A percentile compares a stretch with the other conserved stretches of the same genome.
phyloP scores from a whole-genome alignment of 2,797 vertebrate species.

The Leptoclinus maculatus region DNA sequence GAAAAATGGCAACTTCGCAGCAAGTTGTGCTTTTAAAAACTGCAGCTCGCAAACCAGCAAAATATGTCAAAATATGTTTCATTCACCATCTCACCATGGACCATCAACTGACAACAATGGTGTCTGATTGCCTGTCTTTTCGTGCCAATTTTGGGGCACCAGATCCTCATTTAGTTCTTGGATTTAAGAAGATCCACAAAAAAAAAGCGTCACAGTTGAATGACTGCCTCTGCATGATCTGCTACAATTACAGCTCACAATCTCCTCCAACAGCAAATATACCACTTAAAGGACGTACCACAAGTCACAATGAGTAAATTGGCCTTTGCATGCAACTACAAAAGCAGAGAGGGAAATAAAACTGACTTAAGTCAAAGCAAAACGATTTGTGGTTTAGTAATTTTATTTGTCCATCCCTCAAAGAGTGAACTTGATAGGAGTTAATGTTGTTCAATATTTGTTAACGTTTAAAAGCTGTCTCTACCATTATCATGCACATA shows the following conservation, averaged over 20 bases:
- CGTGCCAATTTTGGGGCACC: background rate
- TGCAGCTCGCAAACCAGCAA: background rate
- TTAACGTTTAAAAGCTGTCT: conserved; percentile 16
- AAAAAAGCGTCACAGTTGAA: background rate
- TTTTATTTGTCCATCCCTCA: conserved; percentile 1
- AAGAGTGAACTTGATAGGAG: background rate
- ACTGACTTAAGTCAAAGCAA: conserved; percentile 1
- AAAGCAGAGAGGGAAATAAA: background rate
- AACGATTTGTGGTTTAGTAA: conserved; percentile 13
- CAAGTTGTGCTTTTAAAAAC: conserved; percentile 22
- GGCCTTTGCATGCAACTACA: background rate
- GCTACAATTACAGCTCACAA: background rate
- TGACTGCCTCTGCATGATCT: background rate
- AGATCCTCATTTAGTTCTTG: conserved; percentile 8
- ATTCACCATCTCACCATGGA: conserved; percentile 1
- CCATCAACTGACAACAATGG: background rate
- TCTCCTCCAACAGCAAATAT: background rate
- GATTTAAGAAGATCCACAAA: background rate
- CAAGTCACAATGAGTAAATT: background rate
- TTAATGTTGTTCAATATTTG: conserved; percentile 35
- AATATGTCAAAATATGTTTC: background rate
- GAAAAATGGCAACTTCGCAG: conserved; percentile 23
- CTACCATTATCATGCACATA: background rate
- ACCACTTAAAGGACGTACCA: background rate
- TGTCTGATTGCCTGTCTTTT: conserved; percentile 20